These are phyloP conservation scores for Mesoligia furuncula DNA, from an alignment of 2,888 invertebrate genomes.

Conservation along the genomic window DNA sequence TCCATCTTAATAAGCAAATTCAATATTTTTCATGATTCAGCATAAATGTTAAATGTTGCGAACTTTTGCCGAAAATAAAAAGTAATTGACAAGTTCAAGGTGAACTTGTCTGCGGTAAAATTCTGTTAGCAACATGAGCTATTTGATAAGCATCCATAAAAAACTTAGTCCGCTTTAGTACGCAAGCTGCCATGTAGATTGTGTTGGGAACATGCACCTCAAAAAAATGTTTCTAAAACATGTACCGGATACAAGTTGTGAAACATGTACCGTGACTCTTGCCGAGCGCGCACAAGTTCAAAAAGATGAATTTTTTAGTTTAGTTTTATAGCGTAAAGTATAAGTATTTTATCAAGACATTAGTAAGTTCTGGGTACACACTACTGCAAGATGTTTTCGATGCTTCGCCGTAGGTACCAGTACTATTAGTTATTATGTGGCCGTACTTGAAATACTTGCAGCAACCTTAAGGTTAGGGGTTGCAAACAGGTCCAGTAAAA, in stretches of 20 bases:
- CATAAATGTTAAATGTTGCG: constrained; percentile 25
- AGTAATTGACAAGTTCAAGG: constrained; percentile 36
- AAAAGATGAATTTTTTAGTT: neutral
- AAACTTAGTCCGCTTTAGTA: neutral
- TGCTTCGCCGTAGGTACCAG: neutral
- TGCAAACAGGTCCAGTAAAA: constrained; percentile 32
- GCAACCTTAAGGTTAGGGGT: constrained; percentile 15
- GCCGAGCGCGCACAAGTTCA: too few species aligned
- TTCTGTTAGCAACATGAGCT: constrained; percentile 1
- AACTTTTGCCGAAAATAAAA: constrained; percentile 36
- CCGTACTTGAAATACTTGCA: constrained; percentile 17
- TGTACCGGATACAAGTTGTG: neutral
- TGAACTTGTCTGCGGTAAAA: constrained; percentile 16
- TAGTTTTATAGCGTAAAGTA: neutral
- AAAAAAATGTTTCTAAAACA: neutral
- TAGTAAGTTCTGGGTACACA: constrained; percentile 3
- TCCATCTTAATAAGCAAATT: constrained; percentile 42
- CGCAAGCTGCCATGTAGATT: neutral
- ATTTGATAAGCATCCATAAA: neutral
- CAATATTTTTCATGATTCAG: constrained; percentile 27
- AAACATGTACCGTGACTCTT: too few species aligned
- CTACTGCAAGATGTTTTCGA: constrained; percentile 6
- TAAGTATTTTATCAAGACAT: too few species aligned
- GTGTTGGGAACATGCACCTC: neutral
- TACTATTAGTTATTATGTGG: too few species aligned